Evolutionary conservation across 2,113 vertebrate species (phyloP).

Genomic region (Barnardius zonarius): DNA sequence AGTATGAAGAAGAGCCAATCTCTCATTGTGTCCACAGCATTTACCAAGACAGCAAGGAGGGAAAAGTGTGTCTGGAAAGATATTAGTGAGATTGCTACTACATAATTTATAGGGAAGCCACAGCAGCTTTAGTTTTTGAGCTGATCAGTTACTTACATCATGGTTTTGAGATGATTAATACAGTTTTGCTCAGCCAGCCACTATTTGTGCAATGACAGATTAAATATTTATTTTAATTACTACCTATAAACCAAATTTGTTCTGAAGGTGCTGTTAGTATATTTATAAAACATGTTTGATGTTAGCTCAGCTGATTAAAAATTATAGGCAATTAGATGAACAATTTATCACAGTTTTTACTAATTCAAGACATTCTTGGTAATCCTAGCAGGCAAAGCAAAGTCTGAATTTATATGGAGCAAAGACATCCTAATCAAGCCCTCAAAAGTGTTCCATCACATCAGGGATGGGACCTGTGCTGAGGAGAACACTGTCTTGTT

Average conservation of each 20-base stretch:
- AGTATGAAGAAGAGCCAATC: background rate
- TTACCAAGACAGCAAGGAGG: background rate
- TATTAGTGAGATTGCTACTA: background rate
- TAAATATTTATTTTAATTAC: constrained; percentile 39
- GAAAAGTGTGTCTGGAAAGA: background rate
- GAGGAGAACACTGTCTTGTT: background rate
- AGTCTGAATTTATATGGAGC: background rate
- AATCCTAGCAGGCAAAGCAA: background rate
- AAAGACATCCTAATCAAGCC: background rate
- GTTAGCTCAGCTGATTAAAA: background rate
- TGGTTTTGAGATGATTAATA: constrained; percentile 27
- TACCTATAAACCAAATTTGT: background rate
- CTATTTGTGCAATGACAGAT: background rate
- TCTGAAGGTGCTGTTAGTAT: background rate
- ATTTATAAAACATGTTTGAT: background rate
- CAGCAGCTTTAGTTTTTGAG: constrained; percentile 6
- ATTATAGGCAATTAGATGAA: background rate
- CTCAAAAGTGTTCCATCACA: background rate
- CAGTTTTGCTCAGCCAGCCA: background rate
- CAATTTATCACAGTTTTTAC: background rate
- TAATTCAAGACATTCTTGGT: background rate
- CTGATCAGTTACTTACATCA: background rate
- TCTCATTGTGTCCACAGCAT: background rate
- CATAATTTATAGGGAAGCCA: background rate
- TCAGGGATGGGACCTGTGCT: background rate